phyloP scores from a whole-genome alignment of 2,113 vertebrate genomes.

The Ageneiosus marmoratus region DNA sequence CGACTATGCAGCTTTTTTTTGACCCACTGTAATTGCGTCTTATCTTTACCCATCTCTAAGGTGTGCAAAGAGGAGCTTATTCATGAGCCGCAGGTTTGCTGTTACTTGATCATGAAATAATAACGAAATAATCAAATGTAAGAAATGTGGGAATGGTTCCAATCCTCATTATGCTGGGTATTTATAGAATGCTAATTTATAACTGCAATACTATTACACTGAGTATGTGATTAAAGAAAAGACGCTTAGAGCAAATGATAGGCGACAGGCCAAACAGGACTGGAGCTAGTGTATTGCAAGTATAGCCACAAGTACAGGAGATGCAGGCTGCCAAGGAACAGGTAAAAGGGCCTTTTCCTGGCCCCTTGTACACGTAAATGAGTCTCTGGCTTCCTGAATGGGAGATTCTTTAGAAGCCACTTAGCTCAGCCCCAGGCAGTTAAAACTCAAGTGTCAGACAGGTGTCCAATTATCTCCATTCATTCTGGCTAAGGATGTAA shows the following conservation, averaged over 20 bases:
- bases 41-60: constrained; percentile 27
- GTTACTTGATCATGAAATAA: constrained; percentile 30
- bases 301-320: constrained; percentile 31
- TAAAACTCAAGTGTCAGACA: constrained; percentile 40
- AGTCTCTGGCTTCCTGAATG: constrained; percentile 48
- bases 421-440: constrained; percentile 47
- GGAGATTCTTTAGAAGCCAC: constrained; percentile 47
- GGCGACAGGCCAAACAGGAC: constrained; percentile 42
- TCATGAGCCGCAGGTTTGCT: not conserved
- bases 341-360: constrained; percentile 28
- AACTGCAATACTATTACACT: constrained; percentile 52
- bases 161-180: constrained; percentile 43
- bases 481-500: constrained; percentile 38
- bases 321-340: constrained; percentile 34
- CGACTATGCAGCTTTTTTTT: constrained; percentile 36
- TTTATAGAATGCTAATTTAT: constrained; percentile 60
- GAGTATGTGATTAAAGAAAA: constrained; percentile 50
- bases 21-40: constrained; percentile 37
- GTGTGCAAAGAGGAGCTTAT: constrained; percentile 34
- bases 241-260: constrained; percentile 51
- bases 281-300: constrained; percentile 38
- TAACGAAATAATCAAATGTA: constrained; percentile 20
- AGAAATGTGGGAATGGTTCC: constrained; percentile 39
- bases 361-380: constrained; percentile 45
- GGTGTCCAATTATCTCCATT: constrained; percentile 47